A percentile compares a stretch with the other conserved stretches of the same genome.
These are phyloP conservation scores for Drosophila trapezifrons DNA, from an alignment of 1,140 invertebrate genomes.

Conservation along the genomic window DNA sequence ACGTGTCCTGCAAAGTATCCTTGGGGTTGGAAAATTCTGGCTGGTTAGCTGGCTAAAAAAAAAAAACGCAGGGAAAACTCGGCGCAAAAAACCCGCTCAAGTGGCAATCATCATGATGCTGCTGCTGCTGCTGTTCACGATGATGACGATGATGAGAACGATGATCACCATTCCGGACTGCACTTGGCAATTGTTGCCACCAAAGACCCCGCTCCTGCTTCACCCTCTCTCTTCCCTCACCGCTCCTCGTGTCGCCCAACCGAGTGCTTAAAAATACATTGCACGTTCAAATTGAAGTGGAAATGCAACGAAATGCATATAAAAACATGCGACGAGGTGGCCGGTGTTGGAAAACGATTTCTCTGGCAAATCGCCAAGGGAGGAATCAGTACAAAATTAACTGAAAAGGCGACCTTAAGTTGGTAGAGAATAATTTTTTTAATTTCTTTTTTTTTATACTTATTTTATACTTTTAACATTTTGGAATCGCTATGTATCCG, in stretches of 20 bases:
- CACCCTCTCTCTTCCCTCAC: no score
- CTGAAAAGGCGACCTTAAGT: no score
- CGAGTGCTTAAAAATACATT: constrained; percentile 77
- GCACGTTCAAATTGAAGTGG: constrained; percentile 79
- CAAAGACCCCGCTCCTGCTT: constrained; percentile 11
- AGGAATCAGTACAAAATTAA: neutral
- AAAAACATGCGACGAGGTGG: constrained; percentile 34
- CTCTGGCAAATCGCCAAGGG: neutral
- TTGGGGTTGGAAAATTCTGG: constrained; percentile 9
- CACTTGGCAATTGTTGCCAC: constrained; percentile 76
- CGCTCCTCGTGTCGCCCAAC: neutral
- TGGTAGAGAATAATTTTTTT: no score
- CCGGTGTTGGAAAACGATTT: constrained; percentile 19
- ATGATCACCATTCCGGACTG: constrained; percentile 51
- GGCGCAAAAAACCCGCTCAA: constrained; percentile 61
- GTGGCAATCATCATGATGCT: constrained; percentile 71
- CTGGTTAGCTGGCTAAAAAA: constrained; percentile 13
- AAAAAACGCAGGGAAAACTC: constrained; percentile 16
- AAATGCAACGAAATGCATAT: constrained; percentile 70
- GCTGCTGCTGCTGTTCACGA: constrained; percentile 15
- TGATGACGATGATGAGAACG: constrained; percentile 10
- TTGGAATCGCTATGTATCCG: no score
- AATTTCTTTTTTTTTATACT: neutral
- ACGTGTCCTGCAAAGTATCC: constrained; percentile 32
- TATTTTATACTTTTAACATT: no score